Conservation (phyloP, 2,797 vertebrate genomes). For the Nyctalus aviator region DNA sequence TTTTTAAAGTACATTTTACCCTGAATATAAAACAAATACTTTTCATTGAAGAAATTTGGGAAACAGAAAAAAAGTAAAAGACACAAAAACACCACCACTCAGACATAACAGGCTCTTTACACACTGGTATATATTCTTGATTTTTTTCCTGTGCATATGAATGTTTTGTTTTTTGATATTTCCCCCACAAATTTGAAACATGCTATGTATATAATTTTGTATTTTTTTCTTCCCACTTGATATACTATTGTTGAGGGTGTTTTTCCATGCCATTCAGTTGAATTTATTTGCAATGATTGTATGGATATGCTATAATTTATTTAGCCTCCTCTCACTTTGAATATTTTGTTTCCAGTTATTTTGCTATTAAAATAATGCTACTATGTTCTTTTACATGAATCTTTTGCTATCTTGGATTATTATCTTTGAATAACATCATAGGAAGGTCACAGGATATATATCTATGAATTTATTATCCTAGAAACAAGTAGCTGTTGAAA, state of each 20-base stretch:
- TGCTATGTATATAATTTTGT: neutral
- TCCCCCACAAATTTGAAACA: neutral
- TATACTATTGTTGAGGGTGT: neutral
- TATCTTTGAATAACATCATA: slow-evolving; percentile 51
- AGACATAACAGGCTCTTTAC: neutral
- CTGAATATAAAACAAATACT: slow-evolving; percentile 44
- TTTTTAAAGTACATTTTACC: slow-evolving; percentile 42
- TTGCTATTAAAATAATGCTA: slow-evolving; percentile 29
- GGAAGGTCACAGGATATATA: neutral
- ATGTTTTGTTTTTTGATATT: slow-evolving; percentile 26
- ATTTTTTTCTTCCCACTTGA: slow-evolving; percentile 14
- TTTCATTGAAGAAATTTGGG: slow-evolving; percentile 48
- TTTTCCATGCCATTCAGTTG: slow-evolving; percentile 43
- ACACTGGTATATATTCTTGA: neutral
- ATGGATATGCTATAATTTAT: slow-evolving; percentile 24
- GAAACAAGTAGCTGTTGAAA: slow-evolving; percentile 28
- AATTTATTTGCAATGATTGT: slow-evolving; percentile 62
- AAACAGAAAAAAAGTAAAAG: slow-evolving; percentile 63
- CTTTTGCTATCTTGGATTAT: slow-evolving; percentile 40
- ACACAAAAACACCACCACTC: slow-evolving; percentile 54
- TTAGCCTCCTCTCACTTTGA: slow-evolving; percentile 22
- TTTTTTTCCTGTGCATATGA: neutral
- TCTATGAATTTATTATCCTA: slow-evolving; percentile 37
- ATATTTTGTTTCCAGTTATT: slow-evolving; percentile 32
- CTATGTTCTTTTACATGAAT: slow-evolving; percentile 49